These are phyloP conservation scores for Neoaliturus tenellus DNA, from an alignment of 2,888 invertebrate genomes.

Conservation along the genomic window DNA sequence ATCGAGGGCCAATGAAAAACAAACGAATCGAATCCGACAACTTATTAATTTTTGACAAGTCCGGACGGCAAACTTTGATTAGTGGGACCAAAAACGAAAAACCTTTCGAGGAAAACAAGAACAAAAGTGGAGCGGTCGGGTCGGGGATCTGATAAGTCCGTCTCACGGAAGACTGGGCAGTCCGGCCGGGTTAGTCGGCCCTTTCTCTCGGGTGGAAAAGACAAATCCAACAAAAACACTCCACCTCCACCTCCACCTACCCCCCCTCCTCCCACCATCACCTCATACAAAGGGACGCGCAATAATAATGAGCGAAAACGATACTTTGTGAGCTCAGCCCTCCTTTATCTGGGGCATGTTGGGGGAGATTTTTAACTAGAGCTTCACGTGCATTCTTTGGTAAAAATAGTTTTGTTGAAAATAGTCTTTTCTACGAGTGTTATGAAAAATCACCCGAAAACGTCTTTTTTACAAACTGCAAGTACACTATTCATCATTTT, in stretches of 20 bases:
- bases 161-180: slow-evolving; percentile 27
- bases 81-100: slow-evolving; percentile 28
- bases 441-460: no score
- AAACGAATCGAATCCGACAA: not conserved
- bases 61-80: slow-evolving; percentile 16
- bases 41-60: slow-evolving; percentile 29
- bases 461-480: no score
- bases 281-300: slow-evolving; percentile 10
- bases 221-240: slow-evolving; percentile 22
- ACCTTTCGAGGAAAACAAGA: slow-evolving; percentile 12
- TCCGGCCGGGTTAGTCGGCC: slow-evolving; percentile 9
- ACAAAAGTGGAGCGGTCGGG: not conserved
- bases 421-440: no score
- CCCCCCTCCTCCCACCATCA: no score
- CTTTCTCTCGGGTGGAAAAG: slow-evolving; percentile 16
- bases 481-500: no score
- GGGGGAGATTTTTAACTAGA: no score
- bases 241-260: not conserved
- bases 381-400: no score
- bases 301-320: slow-evolving; percentile 29
- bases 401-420: no score
- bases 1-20: not conserved
- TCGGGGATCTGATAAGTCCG: not conserved
- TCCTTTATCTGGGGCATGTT: no score
- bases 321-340: not conserved